phyloP scores from a whole-genome alignment of 2,797 vertebrate species.

The Amblyraja radiata region DNA sequence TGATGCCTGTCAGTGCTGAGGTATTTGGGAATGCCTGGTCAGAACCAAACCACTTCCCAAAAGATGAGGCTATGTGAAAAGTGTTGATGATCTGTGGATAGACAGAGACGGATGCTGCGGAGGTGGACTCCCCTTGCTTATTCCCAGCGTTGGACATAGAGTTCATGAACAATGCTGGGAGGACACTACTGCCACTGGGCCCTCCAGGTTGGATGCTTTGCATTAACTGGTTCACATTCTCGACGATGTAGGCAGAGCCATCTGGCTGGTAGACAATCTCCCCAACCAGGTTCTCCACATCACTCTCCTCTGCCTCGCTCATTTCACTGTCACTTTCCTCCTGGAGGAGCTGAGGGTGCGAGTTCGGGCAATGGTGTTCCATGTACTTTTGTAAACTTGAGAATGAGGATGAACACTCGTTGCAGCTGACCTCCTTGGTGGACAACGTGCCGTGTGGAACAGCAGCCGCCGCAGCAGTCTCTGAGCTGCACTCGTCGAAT shows the following conservation, averaged over 20 bases:
- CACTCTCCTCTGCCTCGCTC: constrained; percentile 83
- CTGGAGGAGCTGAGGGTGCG: constrained; percentile 67
- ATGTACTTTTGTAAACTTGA: constrained; percentile 80
- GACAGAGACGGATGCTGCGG: constrained; percentile 71
- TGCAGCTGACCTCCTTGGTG: constrained; percentile 63
- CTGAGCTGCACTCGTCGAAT: constrained; percentile 56
- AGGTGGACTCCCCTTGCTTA: constrained; percentile 75
- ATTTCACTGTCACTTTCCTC: constrained; percentile 87
- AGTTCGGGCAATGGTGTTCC: constrained; percentile 85
- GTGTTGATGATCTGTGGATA: constrained; percentile 99
- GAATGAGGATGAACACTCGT: constrained; percentile 64
- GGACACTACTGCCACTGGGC: constrained; percentile 50
- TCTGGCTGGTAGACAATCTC: constrained; percentile 98
- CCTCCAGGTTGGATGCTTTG: constrained; percentile 67
- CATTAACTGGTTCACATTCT: constrained; percentile 96
- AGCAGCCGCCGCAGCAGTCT: constrained; percentile 51
- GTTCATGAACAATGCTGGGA: constrained; percentile 73
- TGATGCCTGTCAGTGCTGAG: constrained; percentile 95
- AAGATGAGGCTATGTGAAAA: constrained; percentile 99
- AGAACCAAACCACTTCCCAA: constrained; percentile 98
- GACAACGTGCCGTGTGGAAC: constrained; percentile 49
- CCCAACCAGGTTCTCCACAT: constrained; percentile 94
- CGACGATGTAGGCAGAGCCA: constrained; percentile 98
- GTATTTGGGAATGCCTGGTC: constrained; percentile 98
- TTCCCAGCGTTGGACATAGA: constrained; percentile 68